Conservation (phyloP, 2,888 invertebrate genomes). For the Dasysyrphus tricinctus region DNA sequence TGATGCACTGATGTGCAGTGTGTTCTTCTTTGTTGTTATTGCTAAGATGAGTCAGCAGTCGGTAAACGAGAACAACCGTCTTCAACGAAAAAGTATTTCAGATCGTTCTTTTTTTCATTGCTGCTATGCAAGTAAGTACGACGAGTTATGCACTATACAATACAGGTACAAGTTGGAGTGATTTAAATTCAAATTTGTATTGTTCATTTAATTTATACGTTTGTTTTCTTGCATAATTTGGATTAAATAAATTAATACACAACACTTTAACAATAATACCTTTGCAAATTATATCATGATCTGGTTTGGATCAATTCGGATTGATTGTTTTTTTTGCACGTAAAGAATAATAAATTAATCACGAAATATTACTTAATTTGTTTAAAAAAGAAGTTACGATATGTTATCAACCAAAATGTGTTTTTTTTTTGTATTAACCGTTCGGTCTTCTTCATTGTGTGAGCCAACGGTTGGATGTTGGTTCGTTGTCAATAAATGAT, state of each 20-base stretch:
- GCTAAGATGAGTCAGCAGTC: neutral
- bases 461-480: too few relatives aligned
- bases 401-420: too few relatives aligned
- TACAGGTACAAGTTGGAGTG: neutral
- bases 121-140: neutral
- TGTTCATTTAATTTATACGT: neutral
- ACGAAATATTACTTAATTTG: neutral
- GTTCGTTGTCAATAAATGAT: too few relatives aligned
- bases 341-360: neutral
- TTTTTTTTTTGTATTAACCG: too few relatives aligned
- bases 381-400: neutral
- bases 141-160: neutral
- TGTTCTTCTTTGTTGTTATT: neutral
- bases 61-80: neutral
- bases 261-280: neutral
- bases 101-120: neutral
- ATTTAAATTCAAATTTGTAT: neutral
- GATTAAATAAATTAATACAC: neutral
- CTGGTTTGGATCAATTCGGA: neutral
- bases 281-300: constrained; percentile 11
- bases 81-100: neutral
- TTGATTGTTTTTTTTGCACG: neutral
- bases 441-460: too few relatives aligned
- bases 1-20: too few relatives aligned
- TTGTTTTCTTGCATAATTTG: neutral